phyloP scores from a whole-genome alignment of 1,140 invertebrate species.

The Artemia franciscana region DNA sequence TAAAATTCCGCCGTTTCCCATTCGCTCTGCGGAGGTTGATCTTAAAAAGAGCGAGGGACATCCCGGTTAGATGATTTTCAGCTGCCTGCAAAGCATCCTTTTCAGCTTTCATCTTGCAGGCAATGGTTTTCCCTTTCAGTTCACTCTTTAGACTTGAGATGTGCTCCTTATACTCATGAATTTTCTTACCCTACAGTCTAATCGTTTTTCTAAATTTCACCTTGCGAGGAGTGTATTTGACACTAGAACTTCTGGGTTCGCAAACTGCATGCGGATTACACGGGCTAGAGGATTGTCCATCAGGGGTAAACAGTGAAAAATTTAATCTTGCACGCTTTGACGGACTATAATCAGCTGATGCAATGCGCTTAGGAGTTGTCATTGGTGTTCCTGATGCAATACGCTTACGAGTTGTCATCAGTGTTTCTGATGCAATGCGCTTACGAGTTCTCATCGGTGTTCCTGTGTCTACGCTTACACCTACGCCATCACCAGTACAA shows the following conservation, averaged over 20 bases:
- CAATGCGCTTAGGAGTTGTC: too few species aligned
- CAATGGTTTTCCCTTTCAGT: neutral
- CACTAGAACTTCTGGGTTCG: neutral
- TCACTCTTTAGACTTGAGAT: neutral
- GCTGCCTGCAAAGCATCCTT: neutral
- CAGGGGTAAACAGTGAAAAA: neutral
- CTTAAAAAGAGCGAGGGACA: neutral
- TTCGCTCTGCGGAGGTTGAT: neutral
- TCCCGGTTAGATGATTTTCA: neutral
- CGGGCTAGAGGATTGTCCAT: neutral
- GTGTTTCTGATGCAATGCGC: too few species aligned
- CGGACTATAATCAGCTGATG: too few species aligned
- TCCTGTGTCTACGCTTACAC: neutral
- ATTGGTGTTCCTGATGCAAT: too few species aligned
- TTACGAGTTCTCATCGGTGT: neutral
- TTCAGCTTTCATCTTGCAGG: neutral
- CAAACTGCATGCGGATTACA: neutral
- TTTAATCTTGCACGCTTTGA: neutral
- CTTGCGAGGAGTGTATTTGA: neutral
- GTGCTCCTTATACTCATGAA: neutral
- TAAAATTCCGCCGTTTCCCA: neutral
- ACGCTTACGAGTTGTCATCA: too few species aligned
- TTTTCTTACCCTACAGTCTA: neutral
- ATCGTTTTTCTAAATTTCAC: neutral
- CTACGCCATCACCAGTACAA: neutral